Percentiles rank a stretch among this genome's conserved stretches.
phyloP scores from a whole-genome alignment of 1,140 invertebrate genomes.

The Phortica variegata region DNA sequence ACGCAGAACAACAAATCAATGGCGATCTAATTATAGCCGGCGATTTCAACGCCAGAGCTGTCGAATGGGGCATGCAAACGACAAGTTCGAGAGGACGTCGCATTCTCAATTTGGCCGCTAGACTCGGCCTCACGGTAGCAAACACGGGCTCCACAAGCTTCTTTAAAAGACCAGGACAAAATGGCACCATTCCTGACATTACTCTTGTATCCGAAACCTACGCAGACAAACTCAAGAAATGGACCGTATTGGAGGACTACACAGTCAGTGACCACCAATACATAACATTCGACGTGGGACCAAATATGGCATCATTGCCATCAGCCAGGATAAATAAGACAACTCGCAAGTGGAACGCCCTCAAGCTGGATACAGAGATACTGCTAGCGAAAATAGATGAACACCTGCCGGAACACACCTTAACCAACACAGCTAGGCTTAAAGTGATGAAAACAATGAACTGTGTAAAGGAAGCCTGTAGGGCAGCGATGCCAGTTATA shows the following conservation, averaged over 20 bases:
- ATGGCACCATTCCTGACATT: neutral
- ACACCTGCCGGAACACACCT: too few species aligned
- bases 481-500: constrained; percentile 1
- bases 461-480: too few species aligned
- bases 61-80: constrained; percentile 23
- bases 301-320: too few species aligned
- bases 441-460: too few species aligned
- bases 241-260: constrained; percentile 5
- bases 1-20: neutral
- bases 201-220: neutral
- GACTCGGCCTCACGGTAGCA: constrained; percentile 15
- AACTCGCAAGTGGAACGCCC: neutral
- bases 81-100: constrained; percentile 16
- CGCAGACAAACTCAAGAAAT: neutral
- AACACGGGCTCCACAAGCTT: constrained; percentile 5
- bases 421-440: too few species aligned
- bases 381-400: too few species aligned
- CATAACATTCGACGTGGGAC: neutral
- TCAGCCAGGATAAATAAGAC: neutral
- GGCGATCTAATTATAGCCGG: constrained; percentile 11
- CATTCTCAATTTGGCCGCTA: constrained; percentile 22
- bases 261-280: constrained; percentile 8
- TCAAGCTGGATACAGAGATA: too few species aligned
- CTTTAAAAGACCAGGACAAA: constrained; percentile 1
- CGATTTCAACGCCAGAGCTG: constrained; percentile 25